Base-by-base conservation (phyloP, 2,888 invertebrate genomes). In the Caenorhabditis drosophilae region DNA sequence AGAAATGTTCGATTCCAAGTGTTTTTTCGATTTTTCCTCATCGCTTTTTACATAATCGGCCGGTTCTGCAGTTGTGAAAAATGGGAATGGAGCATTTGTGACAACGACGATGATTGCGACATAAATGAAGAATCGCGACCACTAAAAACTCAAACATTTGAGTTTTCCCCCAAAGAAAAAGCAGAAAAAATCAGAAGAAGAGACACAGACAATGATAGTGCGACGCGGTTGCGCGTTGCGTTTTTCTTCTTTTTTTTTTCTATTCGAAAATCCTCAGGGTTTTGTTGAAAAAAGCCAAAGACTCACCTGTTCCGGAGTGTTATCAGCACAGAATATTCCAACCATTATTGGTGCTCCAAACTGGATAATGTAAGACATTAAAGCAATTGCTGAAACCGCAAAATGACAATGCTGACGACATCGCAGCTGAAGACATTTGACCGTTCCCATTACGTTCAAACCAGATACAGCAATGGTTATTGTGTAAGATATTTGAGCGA, bases 391-490 rank as follows among this genome's bases (percentile, higher is more conserved):
- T 1, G 59, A 45, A 26, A 59, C 45, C 7, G 50, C 64, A 41
- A 66, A 59, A 41, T 66, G 64, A 4, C 58, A 49, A 25, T 66
- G 48, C 35, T 59, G 54, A 15, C 51, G 50, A 15, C 25, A 31
- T 15, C 42, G 34, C 47, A 71, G 11, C 25, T 68, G 64, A 27
- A 56, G 50, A 41, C 66, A 68, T 36, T 58, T 63, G 38, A 66
- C 42, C 9, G 61, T 56, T 23, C 73, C 73, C 31, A 73, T 67
- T 4, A 58, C 47, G 27, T 73, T 73, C 27, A 71, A 35, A 2
- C 68, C 73, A 6, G 59, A 51, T 44, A 60, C 51, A 1, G 54
- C 55, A 16, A 69, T 66, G 1, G 68, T 56, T 2, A 59, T 31
- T 4, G 73, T 71, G 48, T 60, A 73, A 40, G 57, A 54, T 1